Evolutionary conservation across 2,797 vertebrate species (phyloP).

Genomic region (Argyrosomus regius): DNA sequence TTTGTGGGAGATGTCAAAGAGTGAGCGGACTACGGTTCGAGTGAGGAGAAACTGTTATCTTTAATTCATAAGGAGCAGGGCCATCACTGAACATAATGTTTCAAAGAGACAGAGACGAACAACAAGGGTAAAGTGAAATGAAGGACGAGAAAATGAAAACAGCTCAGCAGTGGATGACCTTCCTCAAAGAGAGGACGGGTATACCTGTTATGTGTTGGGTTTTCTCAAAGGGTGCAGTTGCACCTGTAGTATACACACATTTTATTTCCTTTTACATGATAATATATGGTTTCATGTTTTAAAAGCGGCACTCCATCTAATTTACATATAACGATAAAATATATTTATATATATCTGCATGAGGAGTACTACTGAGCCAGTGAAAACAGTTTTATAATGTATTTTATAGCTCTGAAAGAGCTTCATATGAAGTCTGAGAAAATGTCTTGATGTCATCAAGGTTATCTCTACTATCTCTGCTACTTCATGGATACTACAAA

Average conservation of each 20-base stretch:
- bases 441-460: neutral
- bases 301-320: neutral
- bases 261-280: neutral
- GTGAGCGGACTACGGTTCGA: neutral
- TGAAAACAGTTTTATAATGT: neutral
- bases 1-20: constrained; percentile 29
- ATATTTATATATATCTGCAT: neutral
- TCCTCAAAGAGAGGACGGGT: constrained; percentile 15
- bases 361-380: neutral
- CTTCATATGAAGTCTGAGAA: neutral
- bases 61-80: constrained; percentile 49
- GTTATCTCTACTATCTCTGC: neutral
- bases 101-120: constrained; percentile 41
- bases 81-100: constrained; percentile 40
- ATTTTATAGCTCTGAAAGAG: neutral
- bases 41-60: constrained; percentile 31
- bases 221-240: neutral
- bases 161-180: constrained; percentile 21
- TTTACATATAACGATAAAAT: neutral
- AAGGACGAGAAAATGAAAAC: constrained; percentile 7
- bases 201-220: constrained; percentile 1
- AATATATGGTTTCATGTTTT: neutral
- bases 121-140: constrained; percentile 33
- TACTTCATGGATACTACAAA: neutral
- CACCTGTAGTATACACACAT: neutral